phyloP scores from a whole-genome alignment of 2,888 invertebrate genomes.

The Clunio marinus region DNA sequence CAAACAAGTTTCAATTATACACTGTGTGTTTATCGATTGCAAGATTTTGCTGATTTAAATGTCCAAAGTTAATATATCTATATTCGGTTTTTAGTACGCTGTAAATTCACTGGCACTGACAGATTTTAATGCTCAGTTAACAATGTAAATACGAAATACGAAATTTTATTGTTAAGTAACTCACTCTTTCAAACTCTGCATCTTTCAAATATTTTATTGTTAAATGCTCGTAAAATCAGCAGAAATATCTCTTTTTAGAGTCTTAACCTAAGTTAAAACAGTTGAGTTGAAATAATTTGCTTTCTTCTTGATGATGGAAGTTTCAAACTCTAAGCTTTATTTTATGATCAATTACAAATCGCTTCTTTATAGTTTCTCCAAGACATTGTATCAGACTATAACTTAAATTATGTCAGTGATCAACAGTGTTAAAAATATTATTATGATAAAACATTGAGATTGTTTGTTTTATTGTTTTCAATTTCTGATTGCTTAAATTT shows the following conservation, averaged over 20 bases:
- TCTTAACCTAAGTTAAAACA: too few species aligned
- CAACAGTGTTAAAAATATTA: too few species aligned
- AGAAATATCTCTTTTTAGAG: too few species aligned
- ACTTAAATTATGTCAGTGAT: too few species aligned
- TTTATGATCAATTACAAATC: background rate
- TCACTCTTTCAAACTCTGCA: background rate
- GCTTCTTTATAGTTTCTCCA: too few species aligned
- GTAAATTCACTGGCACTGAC: background rate
- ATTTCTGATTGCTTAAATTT: too few species aligned
- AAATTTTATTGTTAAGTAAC: background rate
- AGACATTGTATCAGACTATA: too few species aligned
- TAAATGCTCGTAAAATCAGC: conserved; percentile 8
- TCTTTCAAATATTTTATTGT: background rate
- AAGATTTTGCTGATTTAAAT: background rate
- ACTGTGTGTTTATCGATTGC: background rate
- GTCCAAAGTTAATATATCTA: background rate
- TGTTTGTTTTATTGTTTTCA: background rate
- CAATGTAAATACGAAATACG: background rate
- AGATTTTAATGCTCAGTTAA: background rate
- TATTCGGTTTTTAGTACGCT: background rate
- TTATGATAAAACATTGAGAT: background rate
- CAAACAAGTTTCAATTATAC: conserved; percentile 18
- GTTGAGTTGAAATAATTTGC: too few species aligned
- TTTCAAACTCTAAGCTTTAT: background rate
- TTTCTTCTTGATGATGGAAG: background rate